Percentiles rank a stretch among this genome's conserved stretches.
Evolutionary conservation across 2,797 vertebrate genomes (phyloP).

Genomic region (Cacajao melanocephalus): DNA sequence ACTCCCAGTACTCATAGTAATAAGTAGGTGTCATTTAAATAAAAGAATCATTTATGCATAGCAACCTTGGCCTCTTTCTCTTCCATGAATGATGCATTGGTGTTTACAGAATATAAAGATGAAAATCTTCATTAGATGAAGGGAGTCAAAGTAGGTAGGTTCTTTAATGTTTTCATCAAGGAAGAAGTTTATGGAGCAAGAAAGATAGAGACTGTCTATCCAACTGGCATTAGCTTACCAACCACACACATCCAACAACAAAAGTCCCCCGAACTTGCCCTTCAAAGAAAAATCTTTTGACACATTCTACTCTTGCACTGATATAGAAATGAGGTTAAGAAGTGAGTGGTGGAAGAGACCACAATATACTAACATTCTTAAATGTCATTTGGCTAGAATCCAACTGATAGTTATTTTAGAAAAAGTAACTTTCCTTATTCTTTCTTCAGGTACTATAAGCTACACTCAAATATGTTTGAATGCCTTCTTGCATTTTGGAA

Average conservation of each 20-base stretch:
- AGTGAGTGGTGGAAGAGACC: background rate
- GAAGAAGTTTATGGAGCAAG: slow-evolving; percentile 7
- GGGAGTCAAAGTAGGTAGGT: background rate
- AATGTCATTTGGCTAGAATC: background rate
- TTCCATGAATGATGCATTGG: background rate
- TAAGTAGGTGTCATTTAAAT: slow-evolving; percentile 19
- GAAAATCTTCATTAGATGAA: slow-evolving; percentile 37
- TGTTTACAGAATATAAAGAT: slow-evolving; percentile 28
- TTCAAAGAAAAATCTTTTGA: background rate
- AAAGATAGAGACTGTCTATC: background rate
- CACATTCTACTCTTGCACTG: background rate
- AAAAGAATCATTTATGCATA: background rate
- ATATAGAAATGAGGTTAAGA: background rate
- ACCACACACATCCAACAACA: background rate
- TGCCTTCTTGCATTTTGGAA: slow-evolving; percentile 16
- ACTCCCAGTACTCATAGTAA: background rate
- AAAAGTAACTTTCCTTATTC: background rate
- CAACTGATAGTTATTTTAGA: slow-evolving; percentile 30
- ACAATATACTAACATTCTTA: background rate
- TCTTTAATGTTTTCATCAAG: background rate
- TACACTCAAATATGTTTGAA: background rate
- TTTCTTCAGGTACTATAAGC: background rate
- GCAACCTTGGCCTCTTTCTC: slow-evolving; percentile 10
- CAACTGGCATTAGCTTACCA: background rate
- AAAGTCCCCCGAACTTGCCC: background rate